Evolutionary conservation across 2,113 vertebrate species (phyloP).

Genomic region (Atractosteus spatula): DNA sequence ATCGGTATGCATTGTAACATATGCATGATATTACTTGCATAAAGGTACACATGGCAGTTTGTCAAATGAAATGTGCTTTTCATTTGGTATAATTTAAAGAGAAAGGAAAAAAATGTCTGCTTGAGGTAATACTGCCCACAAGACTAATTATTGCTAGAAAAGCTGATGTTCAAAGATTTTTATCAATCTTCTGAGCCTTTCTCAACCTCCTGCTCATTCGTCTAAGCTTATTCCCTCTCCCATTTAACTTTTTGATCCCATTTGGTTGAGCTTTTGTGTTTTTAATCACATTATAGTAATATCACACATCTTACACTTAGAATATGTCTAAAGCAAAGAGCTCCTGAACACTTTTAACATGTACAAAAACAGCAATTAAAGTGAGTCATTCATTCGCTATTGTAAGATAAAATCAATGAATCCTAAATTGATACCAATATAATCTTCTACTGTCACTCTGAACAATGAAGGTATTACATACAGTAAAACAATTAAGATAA

Average conservation of each 20-base stretch:
- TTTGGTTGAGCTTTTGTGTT: background rate
- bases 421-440: too few species aligned
- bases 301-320: conserved; percentile 27
- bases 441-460: too few species aligned
- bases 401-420: too few species aligned
- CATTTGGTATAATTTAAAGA: background rate
- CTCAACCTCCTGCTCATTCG: background rate
- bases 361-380: conserved; percentile 24
- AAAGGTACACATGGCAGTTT: too few species aligned
- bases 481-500: too few species aligned
- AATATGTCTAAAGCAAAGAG: background rate
- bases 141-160: background rate
- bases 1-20: too few species aligned
- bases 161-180: background rate
- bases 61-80: background rate
- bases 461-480: too few species aligned
- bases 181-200: background rate
- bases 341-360: conserved; percentile 13
- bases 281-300: conserved; percentile 44
- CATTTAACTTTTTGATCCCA: conserved; percentile 7
- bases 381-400: too few species aligned
- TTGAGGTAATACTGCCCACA: background rate
- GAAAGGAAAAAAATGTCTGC: too few species aligned
- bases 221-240: background rate
- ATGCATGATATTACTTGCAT: too few species aligned